A percentile compares a stretch with the other conserved stretches of the same genome.
These are phyloP conservation scores for Subacronicta megacephala DNA, from an alignment of 2,888 invertebrate species.

Conservation along the genomic window DNA sequence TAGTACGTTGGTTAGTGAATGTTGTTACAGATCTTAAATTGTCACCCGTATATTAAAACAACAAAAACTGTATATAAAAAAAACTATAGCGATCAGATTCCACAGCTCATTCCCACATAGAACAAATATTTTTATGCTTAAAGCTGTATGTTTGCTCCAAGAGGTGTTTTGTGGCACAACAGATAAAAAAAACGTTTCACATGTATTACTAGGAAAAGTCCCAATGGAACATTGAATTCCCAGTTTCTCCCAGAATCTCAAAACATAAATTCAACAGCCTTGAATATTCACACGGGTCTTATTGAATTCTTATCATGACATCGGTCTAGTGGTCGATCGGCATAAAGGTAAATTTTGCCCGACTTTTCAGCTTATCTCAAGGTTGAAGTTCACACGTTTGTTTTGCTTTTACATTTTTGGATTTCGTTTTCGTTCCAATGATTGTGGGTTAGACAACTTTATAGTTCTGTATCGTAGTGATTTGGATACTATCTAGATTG, in stretches of 20 bases:
- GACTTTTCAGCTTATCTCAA: slow-evolving; percentile 25
- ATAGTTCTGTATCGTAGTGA: not conserved
- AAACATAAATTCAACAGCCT: not conserved
- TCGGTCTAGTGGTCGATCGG: slow-evolving; percentile 25
- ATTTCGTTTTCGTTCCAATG: not conserved
- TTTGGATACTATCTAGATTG: not conserved
- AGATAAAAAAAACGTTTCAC: no score
- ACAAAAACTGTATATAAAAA: no score
- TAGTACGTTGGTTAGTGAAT: no score
- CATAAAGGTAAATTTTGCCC: slow-evolving; percentile 39
- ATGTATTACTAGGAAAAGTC: no score
- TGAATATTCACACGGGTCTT: slow-evolving; percentile 3
- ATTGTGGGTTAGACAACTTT: not conserved
- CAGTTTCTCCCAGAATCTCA: not conserved
- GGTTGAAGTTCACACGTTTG: slow-evolving; percentile 32
- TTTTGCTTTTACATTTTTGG: slow-evolving; percentile 20
- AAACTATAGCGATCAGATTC: no score
- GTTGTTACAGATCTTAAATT: no score
- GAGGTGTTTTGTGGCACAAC: no score
- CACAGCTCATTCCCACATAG: no score
- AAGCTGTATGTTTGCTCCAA: no score
- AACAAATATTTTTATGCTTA: no score
- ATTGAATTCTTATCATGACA: slow-evolving; percentile 33
- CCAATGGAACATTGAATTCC: not conserved
- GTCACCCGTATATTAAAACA: no score